These are phyloP conservation scores for Peromyscus californicus DNA, from an alignment of 2,113 vertebrate genomes.

Conservation along the genomic window DNA sequence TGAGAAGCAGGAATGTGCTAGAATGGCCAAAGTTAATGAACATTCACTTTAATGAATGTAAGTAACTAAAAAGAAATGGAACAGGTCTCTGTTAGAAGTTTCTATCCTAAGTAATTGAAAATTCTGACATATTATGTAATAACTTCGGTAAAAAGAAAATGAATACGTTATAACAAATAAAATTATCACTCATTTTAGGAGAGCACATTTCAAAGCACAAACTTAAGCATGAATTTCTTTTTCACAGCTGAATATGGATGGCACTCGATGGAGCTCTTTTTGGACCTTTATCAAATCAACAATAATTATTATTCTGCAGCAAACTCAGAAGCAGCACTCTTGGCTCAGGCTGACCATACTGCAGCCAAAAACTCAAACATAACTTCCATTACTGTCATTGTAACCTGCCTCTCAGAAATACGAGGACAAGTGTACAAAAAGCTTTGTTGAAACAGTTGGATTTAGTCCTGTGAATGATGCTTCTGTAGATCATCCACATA, in stretches of 20 bases:
- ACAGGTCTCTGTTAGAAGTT: not conserved
- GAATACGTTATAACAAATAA: not conserved
- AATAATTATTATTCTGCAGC: constrained; percentile 73
- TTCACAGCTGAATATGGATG: not conserved
- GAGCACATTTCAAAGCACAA: not conserved
- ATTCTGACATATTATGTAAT: not conserved
- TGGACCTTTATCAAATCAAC: constrained; percentile 58
- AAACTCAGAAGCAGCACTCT: constrained; percentile 41
- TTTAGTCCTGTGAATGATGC: not conserved
- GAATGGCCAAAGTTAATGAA: not conserved
- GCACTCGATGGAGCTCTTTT: not conserved
- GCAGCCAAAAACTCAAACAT: constrained; percentile 32
- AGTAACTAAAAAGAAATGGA: not conserved
- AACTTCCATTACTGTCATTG: constrained; percentile 40
- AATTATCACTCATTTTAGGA: not conserved
- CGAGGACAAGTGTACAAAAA: not conserved
- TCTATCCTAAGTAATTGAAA: not conserved
- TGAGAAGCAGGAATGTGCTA: not conserved
- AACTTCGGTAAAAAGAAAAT: not conserved
- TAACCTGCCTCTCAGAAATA: not conserved
- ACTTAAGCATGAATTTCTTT: not conserved
- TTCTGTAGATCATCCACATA: not conserved
- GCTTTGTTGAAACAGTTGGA: not conserved
- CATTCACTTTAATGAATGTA: not conserved
- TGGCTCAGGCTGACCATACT: constrained; percentile 36